A percentile compares a stretch with the other conserved stretches of the same genome.
Conservation (phyloP, 2,797 vertebrate genomes). For the Phalloptychus januarius region DNA sequence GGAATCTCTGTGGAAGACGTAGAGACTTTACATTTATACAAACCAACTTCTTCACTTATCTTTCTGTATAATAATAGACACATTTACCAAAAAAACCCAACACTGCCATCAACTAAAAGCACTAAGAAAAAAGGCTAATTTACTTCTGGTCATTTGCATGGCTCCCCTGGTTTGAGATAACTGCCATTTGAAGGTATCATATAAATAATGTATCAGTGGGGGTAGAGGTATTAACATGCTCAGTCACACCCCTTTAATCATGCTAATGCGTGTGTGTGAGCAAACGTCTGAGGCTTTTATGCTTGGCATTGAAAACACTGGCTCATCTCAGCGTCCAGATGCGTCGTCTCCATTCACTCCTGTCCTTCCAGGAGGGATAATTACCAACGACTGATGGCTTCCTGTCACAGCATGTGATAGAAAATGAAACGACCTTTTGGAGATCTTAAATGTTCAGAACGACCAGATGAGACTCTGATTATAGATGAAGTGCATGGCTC, state of each 20-base stretch:
- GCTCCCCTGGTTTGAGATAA: constrained; percentile 54
- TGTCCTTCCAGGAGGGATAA: constrained; percentile 57
- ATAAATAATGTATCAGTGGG: constrained; percentile 71
- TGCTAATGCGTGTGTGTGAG: constrained; percentile 31
- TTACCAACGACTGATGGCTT: constrained; percentile 69
- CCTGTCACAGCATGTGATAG: constrained; percentile 55
- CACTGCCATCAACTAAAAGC: constrained; percentile 2
- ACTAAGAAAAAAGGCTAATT: constrained; percentile 17
- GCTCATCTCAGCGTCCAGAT: constrained; percentile 65
- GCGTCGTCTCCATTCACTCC: constrained; percentile 39
- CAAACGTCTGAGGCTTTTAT: constrained; percentile 39
- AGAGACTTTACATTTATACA: constrained; percentile 20
- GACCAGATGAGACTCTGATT: constrained; percentile 66
- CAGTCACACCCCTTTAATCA: constrained; percentile 75
- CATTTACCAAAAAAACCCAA: constrained; percentile 9
- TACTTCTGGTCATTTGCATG: constrained; percentile 52
- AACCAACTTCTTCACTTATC: neutral
- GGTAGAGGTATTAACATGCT: constrained; percentile 61
- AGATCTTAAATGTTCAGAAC: constrained; percentile 38
- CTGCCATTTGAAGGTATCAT: constrained; percentile 56
- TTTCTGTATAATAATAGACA: constrained; percentile 9
- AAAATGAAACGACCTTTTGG: constrained; percentile 61
- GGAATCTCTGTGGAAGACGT: neutral
- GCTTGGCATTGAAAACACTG: constrained; percentile 44
- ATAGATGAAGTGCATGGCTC: neutral